Base-by-base conservation (phyloP, 53 echinoderm and acorn worm genomes). In the Actinopyga echinites region DNA sequence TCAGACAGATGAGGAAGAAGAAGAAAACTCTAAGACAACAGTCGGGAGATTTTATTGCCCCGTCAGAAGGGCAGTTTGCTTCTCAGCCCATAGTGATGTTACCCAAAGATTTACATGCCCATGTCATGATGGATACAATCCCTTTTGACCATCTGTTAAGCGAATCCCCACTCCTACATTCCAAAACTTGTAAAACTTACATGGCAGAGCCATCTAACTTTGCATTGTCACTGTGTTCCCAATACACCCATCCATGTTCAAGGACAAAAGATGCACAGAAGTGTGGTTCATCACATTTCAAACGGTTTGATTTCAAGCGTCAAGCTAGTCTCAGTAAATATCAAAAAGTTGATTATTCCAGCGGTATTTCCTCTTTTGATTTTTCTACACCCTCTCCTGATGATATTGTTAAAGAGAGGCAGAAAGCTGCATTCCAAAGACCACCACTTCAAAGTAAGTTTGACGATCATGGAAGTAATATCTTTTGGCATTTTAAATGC, bases 371-470 rank as follows among this genome's bases (percentile, higher is more conserved):
- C 30, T 89, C 89, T 0, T 99, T 99, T 95, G 94, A 99, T 78
- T 99, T 99, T 84, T 81, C 85, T 3, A 86, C 89, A 1, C 99
- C 92, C 6, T 99, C 99, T 20, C 94, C 92, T 3, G 99, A 99
- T 85, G 99, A 99, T 68, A 60, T 99, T 12, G 84, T 95, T 4
- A 84, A 82, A 22, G 32, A 86, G 69, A 88, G 61, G 37, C 99
- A 95, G 62, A 74, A 74, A 11, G 75, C 68, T 22, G 99, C 92
- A 35, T 99, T 99, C 83, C 56, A 69, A 61, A 83, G 86, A 29
- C 21, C 1, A 0, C 56, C 79, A 56, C 30, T 33, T 19, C 24
- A 24, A 20, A 61, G 61, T 61, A 62, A 80, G 38, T 69, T 8
- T 62, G 62, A 0, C 49, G 17, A 15, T 6, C n/a, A n/a, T n/a